phyloP scores from a whole-genome alignment of 2,888 invertebrate genomes.

The Drosophila testacea region DNA sequence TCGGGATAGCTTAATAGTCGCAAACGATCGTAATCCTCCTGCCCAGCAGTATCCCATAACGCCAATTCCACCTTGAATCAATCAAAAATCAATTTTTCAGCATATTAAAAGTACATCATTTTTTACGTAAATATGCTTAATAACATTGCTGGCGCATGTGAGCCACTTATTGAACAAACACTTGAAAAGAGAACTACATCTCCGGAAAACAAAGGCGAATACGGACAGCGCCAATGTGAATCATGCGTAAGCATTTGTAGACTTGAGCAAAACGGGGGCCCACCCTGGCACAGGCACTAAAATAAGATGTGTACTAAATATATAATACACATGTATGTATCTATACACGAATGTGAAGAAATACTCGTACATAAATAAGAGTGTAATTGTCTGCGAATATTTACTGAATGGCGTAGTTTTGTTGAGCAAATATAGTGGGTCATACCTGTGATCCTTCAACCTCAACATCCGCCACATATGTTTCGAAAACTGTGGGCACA shows the following conservation, averaged over 20 bases:
- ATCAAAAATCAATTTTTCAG: neutral
- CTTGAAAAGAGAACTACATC: conserved; percentile 20
- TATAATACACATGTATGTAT: conserved; percentile 11
- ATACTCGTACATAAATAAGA: conserved; percentile 18
- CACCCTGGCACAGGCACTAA: conserved; percentile 41
- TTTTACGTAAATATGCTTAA: neutral
- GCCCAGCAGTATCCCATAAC: conserved; percentile 98
- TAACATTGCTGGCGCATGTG: neutral
- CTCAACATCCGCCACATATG: conserved; percentile 99
- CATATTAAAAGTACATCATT: conserved; percentile 1
- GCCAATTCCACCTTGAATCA: conserved; percentile 91
- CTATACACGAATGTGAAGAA: conserved; percentile 2
- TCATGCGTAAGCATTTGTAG: conserved; percentile 36
- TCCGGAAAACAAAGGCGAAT: conserved; percentile 19
- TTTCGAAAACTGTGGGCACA: conserved; percentile 99
- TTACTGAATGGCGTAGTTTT: conserved; percentile 16
- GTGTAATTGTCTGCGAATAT: conserved; percentile 26
- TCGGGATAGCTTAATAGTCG: conserved; percentile 98
- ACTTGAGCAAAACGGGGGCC: conserved; percentile 23
- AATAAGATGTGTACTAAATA: conserved; percentile 59
- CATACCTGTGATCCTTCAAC: conserved; percentile 95
- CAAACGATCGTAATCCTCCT: conserved; percentile 98
- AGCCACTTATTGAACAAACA: conserved; percentile 15
- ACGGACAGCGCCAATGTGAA: conserved; percentile 29
- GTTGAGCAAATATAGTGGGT: neutral